Evolutionary conservation across 2,888 invertebrate species (phyloP), one percentile per base, ranked within the genome.

Genomic region (Pollenia labialis): DNA sequence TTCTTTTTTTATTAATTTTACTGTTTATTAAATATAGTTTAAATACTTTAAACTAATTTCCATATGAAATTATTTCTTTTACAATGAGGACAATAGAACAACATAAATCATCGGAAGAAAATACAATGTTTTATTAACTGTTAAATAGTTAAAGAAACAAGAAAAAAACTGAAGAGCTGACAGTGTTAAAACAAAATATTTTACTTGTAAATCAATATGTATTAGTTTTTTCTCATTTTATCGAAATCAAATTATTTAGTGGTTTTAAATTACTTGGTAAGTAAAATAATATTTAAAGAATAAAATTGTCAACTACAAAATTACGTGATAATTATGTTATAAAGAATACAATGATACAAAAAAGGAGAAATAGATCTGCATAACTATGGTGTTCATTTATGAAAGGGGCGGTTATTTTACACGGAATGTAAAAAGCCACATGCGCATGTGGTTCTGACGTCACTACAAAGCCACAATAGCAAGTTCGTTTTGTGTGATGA

Each of bases 41-140:
- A 83, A 81, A 81, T 87, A 81, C 76, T 75, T 85, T 83, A 85
- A 87, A 87, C 81, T 85, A 87, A 81, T 52, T 81, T 75, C 32
- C 58, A 66, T 76, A 76, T 68, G 72, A 85, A 85, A 85, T 81
- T 74, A 56, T 81, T 77, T 58, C 23, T 56, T 56, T 82, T 79
- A 86, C 79, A 82, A 64, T 81, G 56, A 32, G 58, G 40, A 60
- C 66, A 81, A 64, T 71, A 62, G 46, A 80, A 80, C 50, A 77
- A 75, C 48, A 14, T 50, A 23, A 14, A 10, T 32, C 32, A 10
- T 40, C 40, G 40, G 40, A 14, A 56, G 54, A 71, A 71, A 71
- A 71, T 44, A 56, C 4, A 69, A n/a, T 44, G 12, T 44, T 64
- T 66, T 48, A 40, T 32, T 18, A 52, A 58, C 40, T 50, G 14